Conservation (phyloP, 2,113 vertebrate genomes). For the Cathartes aura region DNA sequence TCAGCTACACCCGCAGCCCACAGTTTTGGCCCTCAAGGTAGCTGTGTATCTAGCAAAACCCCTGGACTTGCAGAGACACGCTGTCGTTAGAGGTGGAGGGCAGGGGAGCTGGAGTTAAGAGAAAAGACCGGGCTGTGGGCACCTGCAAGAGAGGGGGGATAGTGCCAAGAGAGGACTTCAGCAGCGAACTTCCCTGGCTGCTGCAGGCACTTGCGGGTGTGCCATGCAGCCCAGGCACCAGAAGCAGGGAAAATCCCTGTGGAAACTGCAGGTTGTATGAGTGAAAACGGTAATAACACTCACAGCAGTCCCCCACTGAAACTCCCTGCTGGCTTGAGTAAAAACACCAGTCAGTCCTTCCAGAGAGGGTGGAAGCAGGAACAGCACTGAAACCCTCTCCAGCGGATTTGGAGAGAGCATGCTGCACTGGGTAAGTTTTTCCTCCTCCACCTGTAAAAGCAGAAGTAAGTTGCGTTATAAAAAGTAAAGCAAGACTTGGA, state of each 20-base stretch:
- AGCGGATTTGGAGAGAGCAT: neutral
- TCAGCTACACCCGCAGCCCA: neutral
- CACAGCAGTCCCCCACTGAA: neutral
- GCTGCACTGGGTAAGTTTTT: neutral
- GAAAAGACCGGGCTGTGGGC: neutral
- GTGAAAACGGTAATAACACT: fast-evolving
- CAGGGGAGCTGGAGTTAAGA: neutral
- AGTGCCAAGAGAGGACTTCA: no score
- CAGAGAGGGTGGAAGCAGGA: neutral
- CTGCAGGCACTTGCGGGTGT: fast-evolving
- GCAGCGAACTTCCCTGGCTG: fast-evolving
- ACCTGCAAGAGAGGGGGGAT: neutral
- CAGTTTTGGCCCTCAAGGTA: fast-evolving
- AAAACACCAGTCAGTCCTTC: neutral
- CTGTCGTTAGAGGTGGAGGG: neutral
- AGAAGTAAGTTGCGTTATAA: neutral
- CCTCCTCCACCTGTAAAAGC: conserved; percentile 14
- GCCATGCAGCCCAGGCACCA: neutral
- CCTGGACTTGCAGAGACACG: fast-evolving
- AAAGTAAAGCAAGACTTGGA: neutral
- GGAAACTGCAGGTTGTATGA: fast-evolving
- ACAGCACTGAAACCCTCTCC: neutral
- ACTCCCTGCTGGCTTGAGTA: fast-evolving
- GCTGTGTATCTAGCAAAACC: neutral
- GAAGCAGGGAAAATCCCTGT: neutral